phyloP scores from a whole-genome alignment of 2,113 vertebrate genomes.

The Cavia porcellus region DNA sequence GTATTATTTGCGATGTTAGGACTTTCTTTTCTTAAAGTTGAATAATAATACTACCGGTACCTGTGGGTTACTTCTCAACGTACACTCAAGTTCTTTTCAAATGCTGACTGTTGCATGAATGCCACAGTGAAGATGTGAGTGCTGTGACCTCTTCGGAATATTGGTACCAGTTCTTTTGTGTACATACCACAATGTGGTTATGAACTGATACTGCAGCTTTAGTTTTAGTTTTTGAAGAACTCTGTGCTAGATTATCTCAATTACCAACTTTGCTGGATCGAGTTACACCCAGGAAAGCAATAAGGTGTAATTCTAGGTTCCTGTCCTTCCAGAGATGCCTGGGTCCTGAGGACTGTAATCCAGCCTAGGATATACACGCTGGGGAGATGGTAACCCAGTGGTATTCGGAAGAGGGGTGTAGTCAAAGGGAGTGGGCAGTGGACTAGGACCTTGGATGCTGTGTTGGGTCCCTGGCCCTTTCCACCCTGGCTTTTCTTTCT shows the following conservation, averaged over 20 bases:
- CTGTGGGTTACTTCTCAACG: background rate
- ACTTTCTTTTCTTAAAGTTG: background rate
- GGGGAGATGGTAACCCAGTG: background rate
- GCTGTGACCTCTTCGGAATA: too few relatives aligned
- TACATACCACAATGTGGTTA: too few relatives aligned
- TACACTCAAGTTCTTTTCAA: background rate
- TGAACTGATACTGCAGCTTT: background rate
- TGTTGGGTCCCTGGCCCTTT: background rate
- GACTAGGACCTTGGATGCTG: background rate
- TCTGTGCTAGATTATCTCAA: background rate
- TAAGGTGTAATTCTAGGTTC: background rate
- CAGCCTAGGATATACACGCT: accelerated
- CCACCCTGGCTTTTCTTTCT: background rate
- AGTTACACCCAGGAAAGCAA: background rate
- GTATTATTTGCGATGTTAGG: background rate
- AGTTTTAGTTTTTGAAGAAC: background rate
- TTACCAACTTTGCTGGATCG: background rate
- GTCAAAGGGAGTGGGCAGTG: background rate
- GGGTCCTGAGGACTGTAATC: background rate
- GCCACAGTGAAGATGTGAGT: background rate
- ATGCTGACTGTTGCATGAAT: background rate
- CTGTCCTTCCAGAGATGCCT: too few relatives aligned
- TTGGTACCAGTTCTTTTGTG: background rate
- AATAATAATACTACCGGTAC: background rate
- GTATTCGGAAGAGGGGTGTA: background rate